Evolutionary conservation across 1,140 invertebrate species (phyloP).

Genomic region (Grapholita molesta): DNA sequence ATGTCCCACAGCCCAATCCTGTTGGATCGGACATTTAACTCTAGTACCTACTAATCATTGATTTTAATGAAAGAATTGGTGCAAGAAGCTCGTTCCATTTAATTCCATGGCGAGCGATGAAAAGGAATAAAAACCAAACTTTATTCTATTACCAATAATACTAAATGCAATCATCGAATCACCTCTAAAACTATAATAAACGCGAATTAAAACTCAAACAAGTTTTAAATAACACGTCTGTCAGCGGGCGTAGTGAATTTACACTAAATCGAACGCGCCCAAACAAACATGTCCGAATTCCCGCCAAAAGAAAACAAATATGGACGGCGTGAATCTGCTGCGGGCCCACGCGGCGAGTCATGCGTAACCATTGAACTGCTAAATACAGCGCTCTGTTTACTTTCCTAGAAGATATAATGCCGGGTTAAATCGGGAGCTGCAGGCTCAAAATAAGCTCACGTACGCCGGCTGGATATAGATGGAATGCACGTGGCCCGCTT

Average conservation of each 20-base stretch:
- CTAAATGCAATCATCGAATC: slow-evolving; percentile 25
- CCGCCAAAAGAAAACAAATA: slow-evolving; percentile 48
- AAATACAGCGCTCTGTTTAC: slow-evolving; percentile 62
- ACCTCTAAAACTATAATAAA: slow-evolving; percentile 24
- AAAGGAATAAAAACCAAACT: background rate
- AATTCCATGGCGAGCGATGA: too few relatives aligned
- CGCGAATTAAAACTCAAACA: slow-evolving; percentile 25
- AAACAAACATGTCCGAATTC: slow-evolving; percentile 59
- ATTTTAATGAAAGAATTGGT: too few relatives aligned
- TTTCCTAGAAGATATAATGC: slow-evolving; percentile 54
- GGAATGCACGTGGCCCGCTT: slow-evolving; percentile 10
- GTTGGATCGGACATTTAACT: too few relatives aligned
- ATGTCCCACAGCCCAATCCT: too few relatives aligned
- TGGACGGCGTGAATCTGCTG: slow-evolving; percentile 50
- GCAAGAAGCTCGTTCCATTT: too few relatives aligned
- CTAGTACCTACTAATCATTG: too few relatives aligned
- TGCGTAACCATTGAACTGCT: slow-evolving; percentile 56
- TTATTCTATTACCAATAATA: slow-evolving; percentile 23
- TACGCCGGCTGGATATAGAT: slow-evolving; percentile 20
- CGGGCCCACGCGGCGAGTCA: slow-evolving; percentile 46
- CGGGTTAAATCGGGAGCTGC: slow-evolving; percentile 53
- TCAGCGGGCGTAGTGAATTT: slow-evolving; percentile 64
- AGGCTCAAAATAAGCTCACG: slow-evolving; percentile 54
- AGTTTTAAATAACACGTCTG: slow-evolving; percentile 48
- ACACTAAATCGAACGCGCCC: slow-evolving; percentile 56